Evolutionary conservation across 2,113 vertebrate species (phyloP).

Genomic region (Onychostruthus taczanowskii): DNA sequence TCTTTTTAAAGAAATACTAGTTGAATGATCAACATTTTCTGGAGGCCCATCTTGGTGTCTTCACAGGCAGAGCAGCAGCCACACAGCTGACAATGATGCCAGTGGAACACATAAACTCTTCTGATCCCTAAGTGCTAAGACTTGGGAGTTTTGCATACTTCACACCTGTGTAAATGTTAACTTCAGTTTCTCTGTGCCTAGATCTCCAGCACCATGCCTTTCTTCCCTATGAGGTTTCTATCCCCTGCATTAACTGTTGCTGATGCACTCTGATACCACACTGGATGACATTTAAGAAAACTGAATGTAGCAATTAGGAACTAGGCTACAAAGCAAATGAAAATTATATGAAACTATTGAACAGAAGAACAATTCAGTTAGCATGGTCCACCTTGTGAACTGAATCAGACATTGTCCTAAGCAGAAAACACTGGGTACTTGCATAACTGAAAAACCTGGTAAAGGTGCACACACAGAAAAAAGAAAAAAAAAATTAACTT

Average conservation of each 20-base stretch:
- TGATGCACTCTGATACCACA: not conserved
- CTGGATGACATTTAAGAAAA: not conserved
- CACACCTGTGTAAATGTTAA: not conserved
- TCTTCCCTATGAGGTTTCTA: not conserved
- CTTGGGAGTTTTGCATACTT: not conserved
- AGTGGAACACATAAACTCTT: not conserved
- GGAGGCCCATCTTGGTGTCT: not conserved
- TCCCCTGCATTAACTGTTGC: not conserved
- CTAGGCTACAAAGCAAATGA: not conserved
- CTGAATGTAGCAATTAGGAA: not conserved
- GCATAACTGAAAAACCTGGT: not conserved
- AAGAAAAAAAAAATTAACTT: not conserved
- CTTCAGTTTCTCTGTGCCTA: not conserved
- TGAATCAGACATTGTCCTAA: not conserved
- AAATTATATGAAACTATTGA: not conserved
- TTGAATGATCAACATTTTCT: not conserved
- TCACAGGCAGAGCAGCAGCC: not conserved
- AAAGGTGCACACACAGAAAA: not conserved
- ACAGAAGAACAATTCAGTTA: not conserved
- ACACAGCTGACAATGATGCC: not conserved
- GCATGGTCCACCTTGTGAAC: not conserved
- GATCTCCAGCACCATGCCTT: not conserved
- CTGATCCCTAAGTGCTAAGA: fast-evolving
- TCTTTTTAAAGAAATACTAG: not conserved
- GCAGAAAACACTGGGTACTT: not conserved